These are phyloP conservation scores for Halocynthia aurantium DNA, from an alignment of 23 tunicate genomes.

Conservation along the genomic window DNA sequence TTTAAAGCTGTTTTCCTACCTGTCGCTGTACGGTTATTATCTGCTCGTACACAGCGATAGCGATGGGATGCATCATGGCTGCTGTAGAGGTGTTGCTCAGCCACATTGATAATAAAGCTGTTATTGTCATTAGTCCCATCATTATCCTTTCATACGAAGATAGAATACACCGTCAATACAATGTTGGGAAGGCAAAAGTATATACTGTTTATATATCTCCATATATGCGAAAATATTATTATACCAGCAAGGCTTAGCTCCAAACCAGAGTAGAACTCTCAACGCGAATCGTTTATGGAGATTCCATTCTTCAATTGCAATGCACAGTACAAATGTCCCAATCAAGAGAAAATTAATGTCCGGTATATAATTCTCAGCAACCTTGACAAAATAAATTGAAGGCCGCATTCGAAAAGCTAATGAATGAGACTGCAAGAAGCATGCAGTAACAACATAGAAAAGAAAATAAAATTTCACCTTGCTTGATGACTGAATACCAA, in stretches of 20 bases:
- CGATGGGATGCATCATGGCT: conserved; percentile 80
- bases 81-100: conserved; percentile 79
- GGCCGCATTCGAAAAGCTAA: no score
- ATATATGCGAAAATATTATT: neutral
- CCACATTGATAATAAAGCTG: conserved; percentile 85
- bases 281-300: conserved; percentile 56
- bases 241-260: conserved; percentile 67
- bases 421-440: no score
- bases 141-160: conserved; percentile 26
- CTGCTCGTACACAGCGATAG: conserved; percentile 53
- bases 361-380: conserved; percentile 39
- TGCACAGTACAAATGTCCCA: conserved; percentile 50
- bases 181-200: no score
- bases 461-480: conserved; percentile 4
- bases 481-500: conserved; percentile 51
- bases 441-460: no score
- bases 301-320: conserved; percentile 66
- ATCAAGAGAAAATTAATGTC: conserved; percentile 47
- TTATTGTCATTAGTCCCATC: conserved; percentile 67
- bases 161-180: no score
- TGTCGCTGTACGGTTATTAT: conserved; percentile 4
- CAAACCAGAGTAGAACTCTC: conserved; percentile 36
- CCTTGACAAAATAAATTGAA: conserved; percentile 9
- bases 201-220: neutral
- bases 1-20: no score